These are phyloP conservation scores for Phymatocera aterrima DNA, from an alignment of 2,888 invertebrate genomes.

Conservation along the genomic window DNA sequence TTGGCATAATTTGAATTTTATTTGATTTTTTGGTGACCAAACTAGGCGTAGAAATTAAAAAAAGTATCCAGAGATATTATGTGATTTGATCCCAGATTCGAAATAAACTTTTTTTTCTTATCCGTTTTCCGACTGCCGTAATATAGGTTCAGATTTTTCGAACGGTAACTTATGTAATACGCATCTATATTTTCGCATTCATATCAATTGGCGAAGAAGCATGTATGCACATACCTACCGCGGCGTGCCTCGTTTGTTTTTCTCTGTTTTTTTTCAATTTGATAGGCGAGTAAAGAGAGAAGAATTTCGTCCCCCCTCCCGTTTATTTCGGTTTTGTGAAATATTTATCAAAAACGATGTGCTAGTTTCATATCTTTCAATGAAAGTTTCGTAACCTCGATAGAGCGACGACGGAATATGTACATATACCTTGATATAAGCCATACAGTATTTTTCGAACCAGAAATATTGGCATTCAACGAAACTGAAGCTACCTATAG, in stretches of 20 bases:
- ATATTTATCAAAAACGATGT: background rate
- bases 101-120: background rate
- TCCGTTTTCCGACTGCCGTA: background rate
- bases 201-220: background rate
- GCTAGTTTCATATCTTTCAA: background rate
- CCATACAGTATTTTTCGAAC: background rate
- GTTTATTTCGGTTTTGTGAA: too few species aligned
- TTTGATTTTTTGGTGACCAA: too few species aligned
- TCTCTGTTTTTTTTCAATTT: too few species aligned
- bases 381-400: background rate
- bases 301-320: too few species aligned
- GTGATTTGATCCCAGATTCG: background rate
- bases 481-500: too few species aligned
- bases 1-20: too few species aligned
- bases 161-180: too few species aligned
- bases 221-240: too few species aligned
- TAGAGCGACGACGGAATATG: background rate
- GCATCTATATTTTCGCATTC: background rate
- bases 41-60: too few species aligned
- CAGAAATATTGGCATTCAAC: background rate
- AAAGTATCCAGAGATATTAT: background rate
- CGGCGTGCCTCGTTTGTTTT: too few species aligned
- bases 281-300: background rate
- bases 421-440: background rate
- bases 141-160: too few species aligned